Percentiles rank a stretch among this genome's conserved stretches.
phyloP scores from a whole-genome alignment of 2,113 vertebrate species.

The Nipponia nippon region DNA sequence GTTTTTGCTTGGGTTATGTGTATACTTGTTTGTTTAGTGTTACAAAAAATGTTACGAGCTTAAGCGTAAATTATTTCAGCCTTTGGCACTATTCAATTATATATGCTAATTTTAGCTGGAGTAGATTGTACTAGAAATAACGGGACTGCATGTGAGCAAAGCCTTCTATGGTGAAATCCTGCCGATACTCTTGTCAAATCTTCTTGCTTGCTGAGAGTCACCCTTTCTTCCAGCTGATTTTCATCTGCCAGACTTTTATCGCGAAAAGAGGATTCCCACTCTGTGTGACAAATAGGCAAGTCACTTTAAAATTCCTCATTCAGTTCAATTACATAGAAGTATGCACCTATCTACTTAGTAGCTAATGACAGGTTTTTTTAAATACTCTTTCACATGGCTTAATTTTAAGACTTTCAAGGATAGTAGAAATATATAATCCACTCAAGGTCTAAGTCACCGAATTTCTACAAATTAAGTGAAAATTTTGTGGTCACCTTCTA shows the following conservation, averaged over 20 bases:
- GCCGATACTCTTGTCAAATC: not conserved
- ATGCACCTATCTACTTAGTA: not conserved
- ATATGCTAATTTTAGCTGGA: conserved; percentile 19
- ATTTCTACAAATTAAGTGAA: not conserved
- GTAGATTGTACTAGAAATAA: conserved; percentile 16
- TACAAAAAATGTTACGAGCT: not conserved
- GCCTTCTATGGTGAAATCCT: not conserved
- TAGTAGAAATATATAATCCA: not conserved
- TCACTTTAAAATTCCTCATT: conserved; percentile 6
- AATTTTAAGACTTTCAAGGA: not conserved
- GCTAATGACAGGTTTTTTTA: not conserved
- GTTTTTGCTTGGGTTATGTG: not conserved
- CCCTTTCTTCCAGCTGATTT: not conserved
- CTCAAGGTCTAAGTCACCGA: not conserved
- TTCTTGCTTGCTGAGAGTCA: not conserved
- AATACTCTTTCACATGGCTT: not conserved
- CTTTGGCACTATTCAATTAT: conserved; percentile 45
- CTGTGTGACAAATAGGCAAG: not conserved
- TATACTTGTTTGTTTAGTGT: not conserved
- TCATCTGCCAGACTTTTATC: not conserved
- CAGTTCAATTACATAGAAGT: not conserved
- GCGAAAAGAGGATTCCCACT: not conserved
- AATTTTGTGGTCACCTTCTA: not conserved
- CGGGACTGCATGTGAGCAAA: not conserved
- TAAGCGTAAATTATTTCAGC: conserved; percentile 39